A percentile compares a stretch with the other conserved stretches of the same genome.
Evolutionary conservation across 2,888 invertebrate species (phyloP).

Genomic region (Encarsia formosa): DNA sequence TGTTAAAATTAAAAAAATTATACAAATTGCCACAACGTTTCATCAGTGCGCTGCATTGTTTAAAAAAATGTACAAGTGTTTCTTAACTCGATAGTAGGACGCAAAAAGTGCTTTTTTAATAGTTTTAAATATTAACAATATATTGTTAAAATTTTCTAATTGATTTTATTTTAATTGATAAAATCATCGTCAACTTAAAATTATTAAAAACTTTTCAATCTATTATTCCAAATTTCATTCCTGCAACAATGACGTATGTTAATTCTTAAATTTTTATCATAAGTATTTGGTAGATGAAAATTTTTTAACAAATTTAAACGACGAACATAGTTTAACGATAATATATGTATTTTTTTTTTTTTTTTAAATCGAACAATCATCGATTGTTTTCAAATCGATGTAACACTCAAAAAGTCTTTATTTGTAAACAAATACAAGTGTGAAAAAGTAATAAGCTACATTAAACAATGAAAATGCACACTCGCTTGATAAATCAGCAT

Average conservation of each 20-base stretch:
- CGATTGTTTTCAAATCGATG: slow-evolving; percentile 2
- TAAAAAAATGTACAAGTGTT: too few species aligned
- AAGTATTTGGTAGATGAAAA: too few species aligned
- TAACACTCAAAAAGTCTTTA: slow-evolving; percentile 17
- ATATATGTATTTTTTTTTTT: slow-evolving; percentile 12
- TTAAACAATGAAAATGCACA: slow-evolving; percentile 18
- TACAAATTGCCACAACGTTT: slow-evolving; percentile 18
- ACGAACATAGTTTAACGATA: slow-evolving; percentile 4
- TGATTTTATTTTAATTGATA: too few species aligned
- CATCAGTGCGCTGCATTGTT: slow-evolving; percentile 1
- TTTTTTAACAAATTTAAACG: slow-evolving; percentile 9
- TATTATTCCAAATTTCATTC: too few species aligned
- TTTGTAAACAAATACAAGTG: slow-evolving; percentile 25
- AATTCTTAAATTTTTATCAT: too few species aligned
- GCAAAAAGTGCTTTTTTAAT: too few species aligned
- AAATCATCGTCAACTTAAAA: too few species aligned
- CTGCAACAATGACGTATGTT: too few species aligned
- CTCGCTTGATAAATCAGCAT: slow-evolving; percentile 11
- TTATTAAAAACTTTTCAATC: too few species aligned
- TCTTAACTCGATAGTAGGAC: too few species aligned
- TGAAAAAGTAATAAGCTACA: slow-evolving; percentile 18
- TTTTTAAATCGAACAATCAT: slow-evolving; percentile 4
- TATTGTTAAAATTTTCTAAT: too few species aligned
- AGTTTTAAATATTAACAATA: too few species aligned
- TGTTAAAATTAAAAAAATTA: slow-evolving; percentile 20